phyloP scores from a whole-genome alignment of 2,888 invertebrate genomes.

The Tenthredo amoena region DNA sequence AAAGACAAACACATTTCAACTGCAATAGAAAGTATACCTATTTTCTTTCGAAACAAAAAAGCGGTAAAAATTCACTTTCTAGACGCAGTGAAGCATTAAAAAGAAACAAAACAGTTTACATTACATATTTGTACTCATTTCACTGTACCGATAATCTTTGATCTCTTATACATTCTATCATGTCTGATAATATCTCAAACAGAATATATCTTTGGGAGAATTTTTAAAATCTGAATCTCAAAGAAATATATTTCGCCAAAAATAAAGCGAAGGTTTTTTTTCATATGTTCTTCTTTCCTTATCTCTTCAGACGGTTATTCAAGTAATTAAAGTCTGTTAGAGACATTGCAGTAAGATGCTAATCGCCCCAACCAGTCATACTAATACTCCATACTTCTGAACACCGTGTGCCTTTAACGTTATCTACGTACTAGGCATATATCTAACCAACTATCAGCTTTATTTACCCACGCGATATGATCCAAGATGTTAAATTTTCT shows the following conservation, averaged over 20 bases:
- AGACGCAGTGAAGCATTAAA: too few species aligned
- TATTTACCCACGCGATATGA: not conserved
- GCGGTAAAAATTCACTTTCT: too few species aligned
- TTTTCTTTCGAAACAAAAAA: too few species aligned
- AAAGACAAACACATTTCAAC: too few species aligned
- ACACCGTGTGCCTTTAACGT: not conserved
- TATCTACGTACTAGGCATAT: not conserved
- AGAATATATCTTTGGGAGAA: not conserved
- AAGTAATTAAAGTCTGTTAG: not conserved
- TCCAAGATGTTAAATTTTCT: not conserved
- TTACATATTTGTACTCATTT: too few species aligned
- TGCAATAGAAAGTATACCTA: too few species aligned
- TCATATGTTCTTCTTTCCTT: not conserved
- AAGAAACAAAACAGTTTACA: too few species aligned
- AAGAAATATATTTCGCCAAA: not conserved
- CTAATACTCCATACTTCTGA: not conserved
- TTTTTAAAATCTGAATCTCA: not conserved
- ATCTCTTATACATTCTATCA: too few species aligned
- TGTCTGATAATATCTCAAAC: not conserved
- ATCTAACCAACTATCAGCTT: not conserved
- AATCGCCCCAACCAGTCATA: not conserved
- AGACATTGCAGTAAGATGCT: not conserved
- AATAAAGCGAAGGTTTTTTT: not conserved
- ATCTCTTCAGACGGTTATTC: not conserved
- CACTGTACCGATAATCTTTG: too few species aligned